phyloP scores from a whole-genome alignment of 2,113 vertebrate species.

The Orthonyx spaldingii region DNA sequence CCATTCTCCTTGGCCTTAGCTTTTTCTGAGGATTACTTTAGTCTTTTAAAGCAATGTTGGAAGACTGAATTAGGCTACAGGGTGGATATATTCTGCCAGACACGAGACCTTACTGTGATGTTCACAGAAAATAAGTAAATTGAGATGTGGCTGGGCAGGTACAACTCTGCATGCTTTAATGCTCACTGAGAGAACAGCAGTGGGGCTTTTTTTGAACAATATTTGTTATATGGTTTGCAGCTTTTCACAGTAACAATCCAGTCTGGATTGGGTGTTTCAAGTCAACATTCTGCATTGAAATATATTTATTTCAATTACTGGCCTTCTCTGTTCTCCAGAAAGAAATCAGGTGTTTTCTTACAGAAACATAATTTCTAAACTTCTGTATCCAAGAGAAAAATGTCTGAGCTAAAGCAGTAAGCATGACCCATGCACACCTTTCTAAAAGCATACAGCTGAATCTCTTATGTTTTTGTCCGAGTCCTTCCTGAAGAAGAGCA shows the following conservation, averaged over 20 bases:
- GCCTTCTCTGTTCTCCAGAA: neutral
- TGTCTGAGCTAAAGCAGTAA: neutral
- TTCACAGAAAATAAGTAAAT: neutral
- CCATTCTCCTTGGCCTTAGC: neutral
- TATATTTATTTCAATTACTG: neutral
- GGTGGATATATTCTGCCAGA: neutral
- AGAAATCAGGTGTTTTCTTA: neutral
- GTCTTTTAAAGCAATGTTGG: neutral
- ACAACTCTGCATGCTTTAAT: neutral
- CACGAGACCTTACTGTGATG: neutral
- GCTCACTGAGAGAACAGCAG: neutral
- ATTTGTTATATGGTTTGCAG: neutral
- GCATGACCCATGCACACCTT: neutral
- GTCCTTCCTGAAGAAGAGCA: neutral
- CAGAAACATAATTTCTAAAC: neutral
- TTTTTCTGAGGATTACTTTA: neutral
- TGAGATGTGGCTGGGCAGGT: neutral
- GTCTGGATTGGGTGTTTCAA: neutral
- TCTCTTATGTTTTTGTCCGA: rapidly evolving
- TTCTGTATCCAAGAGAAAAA: neutral
- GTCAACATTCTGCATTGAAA: neutral
- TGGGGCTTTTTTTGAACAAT: neutral
- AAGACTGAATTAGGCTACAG: neutral
- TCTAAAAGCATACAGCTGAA: neutral
- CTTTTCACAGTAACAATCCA: neutral